These are phyloP conservation scores for Cephalopterus ornatus DNA, from an alignment of 2,113 vertebrate species.

Conservation along the genomic window DNA sequence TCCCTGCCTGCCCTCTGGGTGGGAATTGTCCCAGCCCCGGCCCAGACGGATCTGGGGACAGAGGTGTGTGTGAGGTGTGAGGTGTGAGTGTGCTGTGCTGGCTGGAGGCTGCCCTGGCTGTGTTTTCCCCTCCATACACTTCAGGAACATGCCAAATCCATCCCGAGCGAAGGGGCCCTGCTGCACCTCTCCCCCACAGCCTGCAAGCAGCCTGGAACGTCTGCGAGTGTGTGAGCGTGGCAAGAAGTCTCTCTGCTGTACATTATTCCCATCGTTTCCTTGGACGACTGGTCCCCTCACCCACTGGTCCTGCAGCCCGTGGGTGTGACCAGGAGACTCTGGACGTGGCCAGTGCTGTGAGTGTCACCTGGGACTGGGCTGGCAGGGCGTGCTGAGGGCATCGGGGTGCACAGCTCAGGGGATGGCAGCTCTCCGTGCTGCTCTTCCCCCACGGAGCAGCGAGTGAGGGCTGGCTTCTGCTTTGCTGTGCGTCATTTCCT, in stretches of 20 bases:
- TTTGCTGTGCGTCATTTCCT: neutral
- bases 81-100: neutral
- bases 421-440: accelerated
- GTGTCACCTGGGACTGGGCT: neutral
- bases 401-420: neutral
- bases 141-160: neutral
- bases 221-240: neutral
- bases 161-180: neutral
- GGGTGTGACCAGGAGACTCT: neutral
- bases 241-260: neutral
- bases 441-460: neutral
- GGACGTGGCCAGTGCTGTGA: neutral
- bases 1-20: neutral
- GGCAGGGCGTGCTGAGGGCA: neutral
- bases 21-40: neutral
- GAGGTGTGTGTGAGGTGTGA: neutral
- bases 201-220: neutral
- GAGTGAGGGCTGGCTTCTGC: neutral
- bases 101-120: neutral
- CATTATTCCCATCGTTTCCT: accelerated
- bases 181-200: neutral
- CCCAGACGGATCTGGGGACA: neutral
- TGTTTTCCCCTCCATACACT: accelerated
- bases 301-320: neutral
- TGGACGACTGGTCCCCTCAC: neutral